These are phyloP conservation scores for Tipula lateralis DNA, from an alignment of 2,888 invertebrate genomes.

Conservation along the genomic window DNA sequence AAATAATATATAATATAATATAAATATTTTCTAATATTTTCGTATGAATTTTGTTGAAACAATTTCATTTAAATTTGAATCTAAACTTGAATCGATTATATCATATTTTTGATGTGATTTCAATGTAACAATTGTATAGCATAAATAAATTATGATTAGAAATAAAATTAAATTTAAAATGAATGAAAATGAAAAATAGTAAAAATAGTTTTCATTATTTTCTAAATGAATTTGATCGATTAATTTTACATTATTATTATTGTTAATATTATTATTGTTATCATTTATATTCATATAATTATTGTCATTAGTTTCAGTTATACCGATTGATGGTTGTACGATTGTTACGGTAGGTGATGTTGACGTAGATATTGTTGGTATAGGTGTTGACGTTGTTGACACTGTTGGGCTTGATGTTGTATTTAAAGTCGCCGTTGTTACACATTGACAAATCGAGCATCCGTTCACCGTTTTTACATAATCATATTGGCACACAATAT, in stretches of 20 bases:
- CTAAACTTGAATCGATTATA: conserved; percentile 24
- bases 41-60: conserved; percentile 20
- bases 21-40: neutral
- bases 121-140: neutral
- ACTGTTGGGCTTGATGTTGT: neutral
- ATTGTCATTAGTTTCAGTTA: conserved; percentile 19
- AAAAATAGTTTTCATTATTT: conserved; percentile 25
- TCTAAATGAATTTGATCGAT: conserved; percentile 26
- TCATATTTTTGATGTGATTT: conserved; percentile 28
- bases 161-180: conserved; percentile 25
- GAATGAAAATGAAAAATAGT: conserved; percentile 20
- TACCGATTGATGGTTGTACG: neutral
- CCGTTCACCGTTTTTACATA: neutral
- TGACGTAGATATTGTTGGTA: conserved; percentile 32
- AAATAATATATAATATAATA: neutral
- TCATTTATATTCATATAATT: neutral
- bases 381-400: neutral
- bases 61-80: conserved; percentile 28
- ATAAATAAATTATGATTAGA: neutral
- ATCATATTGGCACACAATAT: conserved; percentile 31
- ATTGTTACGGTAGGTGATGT: neutral
- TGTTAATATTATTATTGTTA: neutral
- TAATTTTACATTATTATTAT: neutral
- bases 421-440: neutral
- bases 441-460: neutral